phyloP scores from a whole-genome alignment of 2,888 invertebrate species.

The Pandemis heparana region DNA sequence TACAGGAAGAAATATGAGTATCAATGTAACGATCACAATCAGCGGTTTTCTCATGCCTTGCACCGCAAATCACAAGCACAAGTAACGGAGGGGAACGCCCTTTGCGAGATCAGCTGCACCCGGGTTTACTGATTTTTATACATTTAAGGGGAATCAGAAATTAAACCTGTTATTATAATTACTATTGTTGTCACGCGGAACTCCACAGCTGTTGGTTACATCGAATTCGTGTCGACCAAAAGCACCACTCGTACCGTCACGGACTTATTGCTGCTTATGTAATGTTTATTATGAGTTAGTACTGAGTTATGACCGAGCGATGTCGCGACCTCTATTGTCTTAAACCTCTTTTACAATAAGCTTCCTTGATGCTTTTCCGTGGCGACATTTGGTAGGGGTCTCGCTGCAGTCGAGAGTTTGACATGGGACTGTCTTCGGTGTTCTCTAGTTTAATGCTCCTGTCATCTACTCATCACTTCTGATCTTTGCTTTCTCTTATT shows the following conservation, averaged over 20 bases:
- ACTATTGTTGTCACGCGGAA: constrained; percentile 56
- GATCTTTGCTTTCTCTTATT: no score
- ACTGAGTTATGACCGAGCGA: constrained; percentile 16
- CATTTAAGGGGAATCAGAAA: constrained; percentile 65
- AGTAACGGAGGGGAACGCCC: constrained; percentile 77
- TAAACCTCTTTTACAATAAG: constrained; percentile 12
- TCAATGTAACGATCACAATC: background rate
- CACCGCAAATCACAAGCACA: constrained; percentile 50
- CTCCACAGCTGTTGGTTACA: constrained; percentile 45
- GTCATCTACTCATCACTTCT: no score
- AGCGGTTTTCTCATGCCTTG: constrained; percentile 52
- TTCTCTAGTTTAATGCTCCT: background rate
- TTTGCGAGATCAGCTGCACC: constrained; percentile 78
- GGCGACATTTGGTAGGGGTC: background rate
- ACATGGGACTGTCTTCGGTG: background rate
- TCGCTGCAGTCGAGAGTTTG: background rate
- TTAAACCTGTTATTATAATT: constrained; percentile 61
- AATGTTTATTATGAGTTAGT: constrained; percentile 39
- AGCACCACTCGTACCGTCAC: constrained; percentile 37
- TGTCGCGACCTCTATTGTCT: constrained; percentile 26
- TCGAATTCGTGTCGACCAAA: constrained; percentile 37
- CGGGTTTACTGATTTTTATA: constrained; percentile 71
- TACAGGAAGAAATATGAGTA: background rate
- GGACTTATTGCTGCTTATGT: constrained; percentile 28
- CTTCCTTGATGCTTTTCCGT: background rate